Percentiles rank a stretch among this genome's conserved stretches.
Evolutionary conservation across 2,888 invertebrate species (phyloP).

Genomic region (Buathra laborator): DNA sequence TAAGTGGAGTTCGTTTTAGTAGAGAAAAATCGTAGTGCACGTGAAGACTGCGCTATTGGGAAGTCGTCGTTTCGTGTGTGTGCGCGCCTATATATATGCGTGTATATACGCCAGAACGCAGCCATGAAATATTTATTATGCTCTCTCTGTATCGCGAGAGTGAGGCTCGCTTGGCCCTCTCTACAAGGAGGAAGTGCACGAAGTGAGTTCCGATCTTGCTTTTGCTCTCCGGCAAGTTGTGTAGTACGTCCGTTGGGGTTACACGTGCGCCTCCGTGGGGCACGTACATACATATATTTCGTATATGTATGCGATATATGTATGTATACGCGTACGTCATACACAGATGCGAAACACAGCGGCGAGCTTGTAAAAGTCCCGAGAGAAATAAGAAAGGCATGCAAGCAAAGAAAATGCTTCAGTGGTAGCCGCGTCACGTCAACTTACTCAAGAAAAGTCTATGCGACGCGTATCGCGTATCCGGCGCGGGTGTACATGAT

Average conservation of each 20-base stretch:
- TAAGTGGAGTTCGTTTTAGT: conserved; percentile 25
- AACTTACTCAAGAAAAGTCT: conserved; percentile 4
- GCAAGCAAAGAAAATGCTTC: conserved; percentile 37
- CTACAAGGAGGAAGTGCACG: conserved; percentile 51
- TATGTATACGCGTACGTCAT: background rate
- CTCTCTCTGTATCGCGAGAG: conserved; percentile 71
- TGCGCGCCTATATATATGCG: conserved; percentile 5
- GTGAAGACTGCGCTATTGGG: conserved; percentile 22
- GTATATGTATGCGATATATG: background rate
- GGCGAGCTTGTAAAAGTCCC: conserved; percentile 69
- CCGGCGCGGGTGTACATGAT: background rate
- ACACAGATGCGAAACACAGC: conserved; percentile 10
- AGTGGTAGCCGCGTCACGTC: background rate
- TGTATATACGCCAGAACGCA: conserved; percentile 33
- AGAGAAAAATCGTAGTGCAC: conserved; percentile 15
- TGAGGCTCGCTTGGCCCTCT: conserved; percentile 38
- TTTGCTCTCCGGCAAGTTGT: conserved; percentile 39
- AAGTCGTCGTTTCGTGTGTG: background rate
- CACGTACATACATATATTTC: conserved; percentile 21
- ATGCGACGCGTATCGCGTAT: background rate
- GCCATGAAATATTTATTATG: conserved; percentile 81
- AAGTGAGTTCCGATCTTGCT: conserved; percentile 70
- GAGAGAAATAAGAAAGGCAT: conserved; percentile 77
- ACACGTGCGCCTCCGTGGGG: conserved; percentile 13
- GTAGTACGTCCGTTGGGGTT: conserved; percentile 24